Base-by-base conservation (phyloP, 2,113 vertebrate species). In the Ciconia maguari region DNA sequence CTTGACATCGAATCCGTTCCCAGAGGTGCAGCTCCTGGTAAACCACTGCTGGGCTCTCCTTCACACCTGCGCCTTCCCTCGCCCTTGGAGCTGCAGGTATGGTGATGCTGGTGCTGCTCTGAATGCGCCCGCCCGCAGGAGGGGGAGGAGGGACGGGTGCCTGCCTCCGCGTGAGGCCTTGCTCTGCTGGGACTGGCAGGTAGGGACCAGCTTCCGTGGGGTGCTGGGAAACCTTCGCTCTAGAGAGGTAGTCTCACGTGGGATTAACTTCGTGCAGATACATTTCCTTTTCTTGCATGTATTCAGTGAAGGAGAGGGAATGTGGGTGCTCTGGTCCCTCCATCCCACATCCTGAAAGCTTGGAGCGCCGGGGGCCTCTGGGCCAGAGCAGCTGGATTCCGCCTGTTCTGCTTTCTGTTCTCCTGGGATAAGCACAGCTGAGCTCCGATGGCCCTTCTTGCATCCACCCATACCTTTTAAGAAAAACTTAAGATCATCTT, bases 1-100 rank as follows among this genome's bases (percentile, higher is more conserved):
- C 98, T 98, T 98, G 98, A 98, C 97, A 97, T 98, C 90, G 70
- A 97, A 98, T 97, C 96, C 97, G 91, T 98, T 98, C 97, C 97
- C 97, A 89, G 96, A 97, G 98, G 98, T 97, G 42, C 85, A 93
- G 95, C 96, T 97, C 96, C 93, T 76, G 93, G 96, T 81, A 48
- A 80, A 91, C 87, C 85, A 36, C 91, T 60, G 44, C 42, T 49
- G 88, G 61, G 77, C 79, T 94, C 16, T 49, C 75, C 93, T 82
- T 94, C 72, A 15, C 70, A 83, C 94, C 82, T 64, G 62, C 5
- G 17, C 75, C 64, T 41, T 42, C n/a, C 77, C 89, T 49, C 0
- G 2, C 62, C 82, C 57, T 41, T 1, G 0, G 12, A 16, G 64
- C 52, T 65, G 77, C 83, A 57, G 87, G 49, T 74, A 75, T 24